phyloP scores from a whole-genome alignment of 2,113 vertebrate genomes.

The Solenodon paradoxus region DNA sequence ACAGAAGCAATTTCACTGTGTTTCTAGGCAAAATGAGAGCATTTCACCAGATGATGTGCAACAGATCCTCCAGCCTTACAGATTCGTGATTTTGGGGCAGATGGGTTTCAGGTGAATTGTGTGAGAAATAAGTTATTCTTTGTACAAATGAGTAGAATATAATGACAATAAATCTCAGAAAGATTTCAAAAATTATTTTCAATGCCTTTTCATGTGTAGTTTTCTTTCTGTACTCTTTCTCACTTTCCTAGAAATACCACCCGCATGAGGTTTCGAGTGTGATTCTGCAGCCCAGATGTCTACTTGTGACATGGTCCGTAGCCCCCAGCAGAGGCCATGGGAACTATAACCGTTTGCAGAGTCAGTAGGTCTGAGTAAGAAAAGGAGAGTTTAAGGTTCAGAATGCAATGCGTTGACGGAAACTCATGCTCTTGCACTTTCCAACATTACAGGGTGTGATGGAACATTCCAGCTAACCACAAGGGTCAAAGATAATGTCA shows the following conservation, averaged over 20 bases:
- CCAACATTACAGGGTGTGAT: no score
- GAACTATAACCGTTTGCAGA: not conserved
- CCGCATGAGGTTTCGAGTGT: not conserved
- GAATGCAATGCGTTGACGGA: no score
- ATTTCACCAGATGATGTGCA: not conserved
- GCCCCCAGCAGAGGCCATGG: not conserved
- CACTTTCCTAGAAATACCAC: not conserved
- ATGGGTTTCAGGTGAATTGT: constrained; percentile 26
- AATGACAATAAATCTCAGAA: constrained; percentile 6
- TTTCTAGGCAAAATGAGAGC: constrained; percentile 6
- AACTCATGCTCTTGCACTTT: no score
- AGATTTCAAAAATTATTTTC: not conserved
- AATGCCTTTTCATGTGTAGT: not conserved
- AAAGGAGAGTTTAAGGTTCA: no score
- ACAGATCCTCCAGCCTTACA: not conserved
- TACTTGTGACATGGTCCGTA: not conserved
- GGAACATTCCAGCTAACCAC: no score
- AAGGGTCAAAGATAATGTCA: no score
- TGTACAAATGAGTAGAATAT: not conserved
- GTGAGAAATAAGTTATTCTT: not conserved
- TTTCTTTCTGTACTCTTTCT: not conserved
- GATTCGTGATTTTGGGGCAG: constrained; percentile 25
- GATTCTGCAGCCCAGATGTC: not conserved
- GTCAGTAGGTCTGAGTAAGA: not conserved
- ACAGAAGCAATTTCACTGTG: not conserved